Percentiles rank a stretch among this genome's conserved stretches.
These are phyloP conservation scores for Bellardia bayeri DNA, from an alignment of 2,888 invertebrate species.

Conservation along the genomic window DNA sequence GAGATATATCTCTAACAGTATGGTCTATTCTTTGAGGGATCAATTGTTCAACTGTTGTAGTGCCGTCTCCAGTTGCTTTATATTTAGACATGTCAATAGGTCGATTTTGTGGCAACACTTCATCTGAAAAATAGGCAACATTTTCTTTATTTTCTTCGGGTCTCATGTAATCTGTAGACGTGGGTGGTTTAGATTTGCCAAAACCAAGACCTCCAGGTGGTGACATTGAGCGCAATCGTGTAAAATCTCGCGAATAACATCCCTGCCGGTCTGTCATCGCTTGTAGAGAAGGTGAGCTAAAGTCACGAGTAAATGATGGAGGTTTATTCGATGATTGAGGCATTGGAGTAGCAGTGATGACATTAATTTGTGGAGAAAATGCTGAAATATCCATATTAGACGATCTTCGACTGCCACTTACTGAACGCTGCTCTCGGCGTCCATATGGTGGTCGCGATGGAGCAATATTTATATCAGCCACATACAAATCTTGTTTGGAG, in stretches of 20 bases:
- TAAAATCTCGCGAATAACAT: slow-evolving; percentile 63
- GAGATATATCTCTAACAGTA: slow-evolving; percentile 46
- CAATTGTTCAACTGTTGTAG: slow-evolving; percentile 57
- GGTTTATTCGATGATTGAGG: slow-evolving; percentile 74
- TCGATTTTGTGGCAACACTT: slow-evolving; percentile 79
- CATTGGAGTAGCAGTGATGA: slow-evolving; percentile 69
- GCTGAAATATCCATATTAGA: slow-evolving; percentile 80
- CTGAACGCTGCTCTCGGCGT: slow-evolving; percentile 77
- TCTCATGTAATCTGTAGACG: slow-evolving; percentile 81
- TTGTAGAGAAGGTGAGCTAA: slow-evolving; percentile 64
- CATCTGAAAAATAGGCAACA: slow-evolving; percentile 17
- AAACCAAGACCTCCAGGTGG: slow-evolving; percentile 76
- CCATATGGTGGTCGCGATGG: slow-evolving; percentile 56
- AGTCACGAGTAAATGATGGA: slow-evolving; percentile 78
- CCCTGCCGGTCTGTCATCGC: slow-evolving; percentile 39
- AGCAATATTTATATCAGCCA: slow-evolving; percentile 82
- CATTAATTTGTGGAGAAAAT: slow-evolving; percentile 69
- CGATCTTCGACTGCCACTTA: slow-evolving; percentile 80
- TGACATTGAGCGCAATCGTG: slow-evolving; percentile 75
- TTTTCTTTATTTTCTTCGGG: slow-evolving; percentile 79
- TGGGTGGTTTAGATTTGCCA: slow-evolving; percentile 79
- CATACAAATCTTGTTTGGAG: slow-evolving; percentile 82
- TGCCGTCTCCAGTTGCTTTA: slow-evolving; percentile 73
- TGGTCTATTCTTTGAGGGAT: slow-evolving; percentile 24
- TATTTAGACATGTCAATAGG: slow-evolving; percentile 82